A percentile compares a stretch with the other conserved stretches of the same genome.
Conservation (phyloP, 2,797 vertebrate species). For the Lepidocolaptes lacrymiger region DNA sequence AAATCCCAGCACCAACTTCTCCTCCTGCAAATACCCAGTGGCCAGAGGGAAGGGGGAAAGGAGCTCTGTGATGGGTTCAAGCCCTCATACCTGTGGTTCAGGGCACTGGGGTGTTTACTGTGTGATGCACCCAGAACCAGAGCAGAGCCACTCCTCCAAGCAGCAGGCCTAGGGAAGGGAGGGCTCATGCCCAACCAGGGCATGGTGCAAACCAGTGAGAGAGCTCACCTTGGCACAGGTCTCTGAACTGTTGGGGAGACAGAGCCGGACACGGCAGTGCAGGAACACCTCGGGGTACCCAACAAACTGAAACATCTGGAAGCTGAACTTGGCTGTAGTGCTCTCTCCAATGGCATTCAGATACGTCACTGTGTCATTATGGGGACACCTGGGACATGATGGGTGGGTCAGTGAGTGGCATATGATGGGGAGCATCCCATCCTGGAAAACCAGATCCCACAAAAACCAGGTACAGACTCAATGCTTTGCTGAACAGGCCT, state of each 20-base stretch:
- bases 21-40: not conserved
- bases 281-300: slow-evolving; percentile 54
- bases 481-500: not conserved
- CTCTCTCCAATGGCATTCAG: slow-evolving; percentile 49
- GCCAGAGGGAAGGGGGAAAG: not conserved
- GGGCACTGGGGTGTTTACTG: not conserved
- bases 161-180: not conserved
- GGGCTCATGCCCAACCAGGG: not conserved
- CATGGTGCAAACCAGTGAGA: accelerated
- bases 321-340: slow-evolving; percentile 63
- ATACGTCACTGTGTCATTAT: slow-evolving; percentile 33
- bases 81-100: not conserved
- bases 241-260: not conserved
- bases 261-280: slow-evolving; percentile 71
- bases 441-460: not conserved
- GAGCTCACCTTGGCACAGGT: slow-evolving; percentile 60
- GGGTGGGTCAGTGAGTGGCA: not conserved
- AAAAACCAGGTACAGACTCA: not conserved
- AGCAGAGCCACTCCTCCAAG: not conserved
- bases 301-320: slow-evolving; percentile 73
- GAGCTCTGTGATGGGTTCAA: not conserved
- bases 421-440: accelerated
- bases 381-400: slow-evolving; percentile 33
- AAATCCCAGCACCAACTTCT: not conserved
- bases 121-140: not conserved